Conservation (phyloP, 2,888 invertebrate species). For the Eristalinus aeneus region DNA sequence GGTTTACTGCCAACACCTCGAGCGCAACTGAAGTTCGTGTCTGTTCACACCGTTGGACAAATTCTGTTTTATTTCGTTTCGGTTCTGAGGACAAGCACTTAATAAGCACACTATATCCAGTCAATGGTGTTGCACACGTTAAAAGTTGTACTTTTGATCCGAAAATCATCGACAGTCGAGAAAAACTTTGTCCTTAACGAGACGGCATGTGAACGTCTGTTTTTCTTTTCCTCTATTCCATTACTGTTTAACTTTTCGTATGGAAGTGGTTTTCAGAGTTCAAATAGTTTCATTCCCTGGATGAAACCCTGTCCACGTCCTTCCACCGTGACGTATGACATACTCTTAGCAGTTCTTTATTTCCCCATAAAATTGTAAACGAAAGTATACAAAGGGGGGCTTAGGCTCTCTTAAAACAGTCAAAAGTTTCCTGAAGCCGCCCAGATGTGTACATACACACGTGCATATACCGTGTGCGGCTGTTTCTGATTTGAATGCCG, state of each 20-base stretch:
- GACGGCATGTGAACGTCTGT: background rate
- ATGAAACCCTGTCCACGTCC: background rate
- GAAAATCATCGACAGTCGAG: background rate
- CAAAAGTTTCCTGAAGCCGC: background rate
- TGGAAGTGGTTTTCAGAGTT: background rate
- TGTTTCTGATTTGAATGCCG: background rate
- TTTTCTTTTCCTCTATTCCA: background rate
- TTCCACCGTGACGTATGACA: background rate
- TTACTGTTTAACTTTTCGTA: background rate
- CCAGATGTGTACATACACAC: background rate
- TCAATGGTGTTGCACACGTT: background rate
- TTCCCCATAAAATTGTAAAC: background rate
- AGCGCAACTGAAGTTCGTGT: constrained; percentile 26
- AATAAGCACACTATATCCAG: background rate
- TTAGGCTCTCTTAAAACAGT: background rate
- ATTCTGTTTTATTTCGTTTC: background rate
- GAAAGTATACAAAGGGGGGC: background rate
- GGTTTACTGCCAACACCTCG: constrained; percentile 29
- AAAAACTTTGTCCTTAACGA: background rate
- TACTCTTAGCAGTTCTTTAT: background rate
- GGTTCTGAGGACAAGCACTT: background rate
- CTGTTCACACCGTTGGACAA: background rate
- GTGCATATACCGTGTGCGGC: background rate
- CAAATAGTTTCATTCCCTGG: background rate
- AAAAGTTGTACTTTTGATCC: background rate